These are phyloP conservation scores for Erebia palarica DNA, from an alignment of 2,888 invertebrate genomes.

Conservation along the genomic window DNA sequence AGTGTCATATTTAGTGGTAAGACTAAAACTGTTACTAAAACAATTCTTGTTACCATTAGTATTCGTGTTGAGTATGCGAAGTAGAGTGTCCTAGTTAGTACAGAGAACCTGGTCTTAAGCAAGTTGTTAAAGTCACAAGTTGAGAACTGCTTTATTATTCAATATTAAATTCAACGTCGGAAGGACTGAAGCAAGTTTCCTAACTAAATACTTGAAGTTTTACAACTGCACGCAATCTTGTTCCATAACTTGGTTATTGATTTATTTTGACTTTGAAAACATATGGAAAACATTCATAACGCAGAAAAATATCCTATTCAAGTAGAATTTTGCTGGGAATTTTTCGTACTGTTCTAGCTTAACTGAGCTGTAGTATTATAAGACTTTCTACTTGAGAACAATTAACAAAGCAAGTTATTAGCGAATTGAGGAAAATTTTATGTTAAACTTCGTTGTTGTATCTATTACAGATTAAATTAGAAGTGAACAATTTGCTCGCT, in stretches of 20 bases:
- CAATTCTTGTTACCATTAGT: conserved; percentile 44
- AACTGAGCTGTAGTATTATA: neutral
- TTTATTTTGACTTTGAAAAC: conserved; percentile 13
- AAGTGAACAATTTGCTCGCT: conserved; percentile 32
- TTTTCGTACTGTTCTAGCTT: neutral
- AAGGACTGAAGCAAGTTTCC: conserved; percentile 71
- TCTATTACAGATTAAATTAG: conserved; percentile 26
- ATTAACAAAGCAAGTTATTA: conserved; percentile 3
- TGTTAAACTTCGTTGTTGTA: conserved; percentile 20
- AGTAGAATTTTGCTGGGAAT: neutral
- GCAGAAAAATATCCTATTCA: neutral
- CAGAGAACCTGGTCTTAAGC: conserved; percentile 69
- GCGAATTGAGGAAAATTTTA: conserved; percentile 1
- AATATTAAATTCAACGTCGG: conserved; percentile 76
- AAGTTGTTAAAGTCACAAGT: conserved; percentile 76
- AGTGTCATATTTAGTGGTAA: neutral
- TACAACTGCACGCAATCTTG: conserved; percentile 56
- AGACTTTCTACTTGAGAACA: neutral
- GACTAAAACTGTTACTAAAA: conserved; percentile 29
- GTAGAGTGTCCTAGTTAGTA: conserved; percentile 57
- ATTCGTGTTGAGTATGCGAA: conserved; percentile 47
- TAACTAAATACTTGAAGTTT: conserved; percentile 80
- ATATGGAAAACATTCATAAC: neutral
- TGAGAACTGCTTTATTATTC: conserved; percentile 79
- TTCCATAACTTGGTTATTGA: conserved; percentile 40